These are phyloP conservation scores for Onychorhynchus coronatus DNA, from an alignment of 2,113 vertebrate genomes.

Conservation along the genomic window DNA sequence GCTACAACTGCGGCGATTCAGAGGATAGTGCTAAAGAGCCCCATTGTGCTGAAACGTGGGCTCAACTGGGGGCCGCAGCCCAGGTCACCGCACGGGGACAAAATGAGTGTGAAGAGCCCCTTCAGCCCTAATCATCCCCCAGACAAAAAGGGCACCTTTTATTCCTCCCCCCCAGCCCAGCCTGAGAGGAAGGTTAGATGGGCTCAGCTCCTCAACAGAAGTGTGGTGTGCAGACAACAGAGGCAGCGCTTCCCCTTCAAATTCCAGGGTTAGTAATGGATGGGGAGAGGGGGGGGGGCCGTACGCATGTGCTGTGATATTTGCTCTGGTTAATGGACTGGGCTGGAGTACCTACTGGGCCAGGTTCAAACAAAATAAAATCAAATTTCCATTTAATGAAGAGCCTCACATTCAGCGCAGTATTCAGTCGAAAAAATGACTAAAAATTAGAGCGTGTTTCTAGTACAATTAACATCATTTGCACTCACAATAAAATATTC, in stretches of 20 bases:
- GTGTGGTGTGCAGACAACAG: conserved; percentile 70
- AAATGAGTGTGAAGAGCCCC: conserved; percentile 73
- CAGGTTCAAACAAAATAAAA: conserved; percentile 88
- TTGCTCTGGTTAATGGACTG: conserved; percentile 80
- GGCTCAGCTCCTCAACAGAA: conserved; percentile 63
- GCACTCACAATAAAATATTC: conserved; percentile 84
- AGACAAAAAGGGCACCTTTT: conserved; percentile 58
- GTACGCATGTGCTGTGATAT: conserved; percentile 66
- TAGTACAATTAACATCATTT: conserved; percentile 78
- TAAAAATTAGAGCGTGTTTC: conserved; percentile 83
- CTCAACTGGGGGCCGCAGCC: conserved; percentile 64
- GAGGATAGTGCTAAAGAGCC: conserved; percentile 61
- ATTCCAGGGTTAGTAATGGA: conserved; percentile 74
- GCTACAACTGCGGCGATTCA: conserved; percentile 65
- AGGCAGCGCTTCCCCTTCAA: conserved; percentile 74
- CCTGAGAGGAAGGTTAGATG: conserved; percentile 59
- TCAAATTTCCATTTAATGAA: conserved; percentile 88
- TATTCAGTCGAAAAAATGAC: conserved; percentile 77
- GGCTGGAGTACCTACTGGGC: conserved; percentile 81
- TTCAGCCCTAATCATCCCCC: conserved; percentile 68
- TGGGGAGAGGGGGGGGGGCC: conserved; percentile 61
- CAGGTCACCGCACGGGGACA: conserved; percentile 75
- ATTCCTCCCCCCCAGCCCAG: conserved; percentile 32
- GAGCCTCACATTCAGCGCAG: conserved; percentile 73
- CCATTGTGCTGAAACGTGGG: conserved; percentile 62